Evolutionary conservation across 2,113 vertebrate genomes (phyloP).

Genomic region (Octodon degus): DNA sequence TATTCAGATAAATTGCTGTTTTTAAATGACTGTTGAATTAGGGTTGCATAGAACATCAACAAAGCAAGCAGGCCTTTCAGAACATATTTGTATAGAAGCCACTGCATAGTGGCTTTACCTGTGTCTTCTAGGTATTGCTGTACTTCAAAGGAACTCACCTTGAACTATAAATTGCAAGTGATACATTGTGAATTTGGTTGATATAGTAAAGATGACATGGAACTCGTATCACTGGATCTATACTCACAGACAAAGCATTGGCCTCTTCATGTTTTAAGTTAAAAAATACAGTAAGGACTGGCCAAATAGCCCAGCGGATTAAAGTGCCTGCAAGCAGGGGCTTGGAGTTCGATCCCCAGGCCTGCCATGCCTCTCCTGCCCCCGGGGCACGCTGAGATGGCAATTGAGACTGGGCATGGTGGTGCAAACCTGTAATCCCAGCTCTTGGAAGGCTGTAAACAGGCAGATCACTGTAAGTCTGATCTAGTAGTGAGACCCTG

Average conservation of each 20-base stretch:
- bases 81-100: neutral
- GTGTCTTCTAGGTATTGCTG: neutral
- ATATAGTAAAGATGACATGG: neutral
- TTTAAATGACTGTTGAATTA: slow-evolving; percentile 49
- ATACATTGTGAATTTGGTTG: neutral
- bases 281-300: neutral
- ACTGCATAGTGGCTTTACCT: neutral
- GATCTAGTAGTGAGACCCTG: no score
- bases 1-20: neutral
- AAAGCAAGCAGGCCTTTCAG: neutral
- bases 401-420: no score
- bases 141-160: neutral
- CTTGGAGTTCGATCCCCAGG: no score
- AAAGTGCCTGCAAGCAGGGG: no score
- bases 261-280: neutral
- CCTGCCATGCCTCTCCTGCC: no score
- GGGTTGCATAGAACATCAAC: neutral
- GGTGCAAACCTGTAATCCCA: no score
- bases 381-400: no score
- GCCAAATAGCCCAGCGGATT: no score
- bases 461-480: no score
- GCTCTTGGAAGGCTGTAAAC: no score
- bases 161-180: slow-evolving; percentile 5
- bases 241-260: neutral
- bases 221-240: neutral